Conservation (phyloP, 2,113 vertebrate species). For the Dryoscopus gambensis region DNA sequence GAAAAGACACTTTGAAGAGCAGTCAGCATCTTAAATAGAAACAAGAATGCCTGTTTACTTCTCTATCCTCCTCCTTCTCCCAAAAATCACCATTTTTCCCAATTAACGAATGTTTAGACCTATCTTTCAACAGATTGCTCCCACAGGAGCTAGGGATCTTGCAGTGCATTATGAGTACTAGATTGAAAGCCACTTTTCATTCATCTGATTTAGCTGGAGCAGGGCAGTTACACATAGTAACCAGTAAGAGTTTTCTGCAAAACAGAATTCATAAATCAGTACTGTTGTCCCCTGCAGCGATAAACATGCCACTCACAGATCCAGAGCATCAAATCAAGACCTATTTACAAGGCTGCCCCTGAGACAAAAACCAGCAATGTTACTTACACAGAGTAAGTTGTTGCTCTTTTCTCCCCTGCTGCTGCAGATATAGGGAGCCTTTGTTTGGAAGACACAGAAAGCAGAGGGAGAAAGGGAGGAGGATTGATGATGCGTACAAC, state of each 20-base stretch:
- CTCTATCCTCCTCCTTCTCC: not conserved
- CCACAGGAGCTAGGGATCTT: not conserved
- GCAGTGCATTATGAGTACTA: not conserved
- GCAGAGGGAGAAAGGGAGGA: not conserved
- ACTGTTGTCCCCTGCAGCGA: not conserved
- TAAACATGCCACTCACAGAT: not conserved
- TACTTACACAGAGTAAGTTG: not conserved
- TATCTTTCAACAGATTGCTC: not conserved
- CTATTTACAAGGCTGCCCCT: not conserved
- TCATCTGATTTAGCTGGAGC: not conserved
- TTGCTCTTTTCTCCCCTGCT: not conserved
- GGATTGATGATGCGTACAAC: constrained; percentile 18
- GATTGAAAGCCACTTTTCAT: not conserved
- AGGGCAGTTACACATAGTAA: not conserved
- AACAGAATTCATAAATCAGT: not conserved
- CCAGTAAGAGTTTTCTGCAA: not conserved
- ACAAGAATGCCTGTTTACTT: not conserved
- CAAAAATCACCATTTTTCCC: not conserved
- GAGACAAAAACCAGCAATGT: not conserved
- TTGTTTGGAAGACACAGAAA: constrained; percentile 18
- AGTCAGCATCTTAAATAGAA: not conserved
- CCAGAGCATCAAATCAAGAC: not conserved
- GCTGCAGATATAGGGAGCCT: constrained; percentile 23
- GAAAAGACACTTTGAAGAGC: not conserved
- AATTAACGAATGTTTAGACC: not conserved